These are phyloP conservation scores for Caenorhabditis panamensis DNA, from an alignment of 2,888 invertebrate genomes.

Conservation along the genomic window DNA sequence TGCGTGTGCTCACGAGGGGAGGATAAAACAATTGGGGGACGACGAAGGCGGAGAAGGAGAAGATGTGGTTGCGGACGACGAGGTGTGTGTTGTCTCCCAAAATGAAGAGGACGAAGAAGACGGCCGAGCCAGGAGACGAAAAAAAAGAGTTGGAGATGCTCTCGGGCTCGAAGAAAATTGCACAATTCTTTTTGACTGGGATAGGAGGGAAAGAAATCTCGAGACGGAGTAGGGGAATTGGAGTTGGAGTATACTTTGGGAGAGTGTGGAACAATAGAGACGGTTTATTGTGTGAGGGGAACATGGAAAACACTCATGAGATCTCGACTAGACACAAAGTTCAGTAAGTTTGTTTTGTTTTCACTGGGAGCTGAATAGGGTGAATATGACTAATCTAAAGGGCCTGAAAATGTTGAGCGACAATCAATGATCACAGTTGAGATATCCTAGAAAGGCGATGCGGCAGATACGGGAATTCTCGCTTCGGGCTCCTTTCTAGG, in stretches of 20 bases:
- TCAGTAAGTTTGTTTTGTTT: background rate
- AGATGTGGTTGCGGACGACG: conserved; percentile 51
- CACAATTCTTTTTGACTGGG: conserved; percentile 40
- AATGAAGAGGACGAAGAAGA: conserved; percentile 47
- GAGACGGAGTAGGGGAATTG: background rate
- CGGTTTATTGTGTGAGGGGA: conserved; percentile 9
- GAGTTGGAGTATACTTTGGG: conserved; percentile 2
- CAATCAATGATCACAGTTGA: conserved; percentile 26
- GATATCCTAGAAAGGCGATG: conserved; percentile 68
- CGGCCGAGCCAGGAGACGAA: conserved; percentile 9
- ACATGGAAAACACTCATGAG: conserved; percentile 34
- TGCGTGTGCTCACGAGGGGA: conserved; percentile 47
- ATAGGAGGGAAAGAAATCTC: conserved; percentile 8
- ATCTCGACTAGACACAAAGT: conserved; percentile 29
- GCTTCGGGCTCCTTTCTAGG: conserved; percentile 58
- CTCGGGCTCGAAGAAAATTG: conserved; percentile 35
- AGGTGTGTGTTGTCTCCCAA: conserved; percentile 55
- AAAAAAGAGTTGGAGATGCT: conserved; percentile 38
- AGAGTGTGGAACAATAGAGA: conserved; percentile 1
- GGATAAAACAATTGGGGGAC: conserved; percentile 57
- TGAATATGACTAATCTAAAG: background rate
- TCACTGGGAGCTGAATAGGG: background rate
- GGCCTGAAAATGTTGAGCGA: background rate
- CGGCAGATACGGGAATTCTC: conserved; percentile 23
- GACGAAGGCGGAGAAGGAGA: conserved; percentile 45